These are phyloP conservation scores for Perognathus longimembris DNA, from an alignment of 2,113 vertebrate genomes.

Conservation along the genomic window DNA sequence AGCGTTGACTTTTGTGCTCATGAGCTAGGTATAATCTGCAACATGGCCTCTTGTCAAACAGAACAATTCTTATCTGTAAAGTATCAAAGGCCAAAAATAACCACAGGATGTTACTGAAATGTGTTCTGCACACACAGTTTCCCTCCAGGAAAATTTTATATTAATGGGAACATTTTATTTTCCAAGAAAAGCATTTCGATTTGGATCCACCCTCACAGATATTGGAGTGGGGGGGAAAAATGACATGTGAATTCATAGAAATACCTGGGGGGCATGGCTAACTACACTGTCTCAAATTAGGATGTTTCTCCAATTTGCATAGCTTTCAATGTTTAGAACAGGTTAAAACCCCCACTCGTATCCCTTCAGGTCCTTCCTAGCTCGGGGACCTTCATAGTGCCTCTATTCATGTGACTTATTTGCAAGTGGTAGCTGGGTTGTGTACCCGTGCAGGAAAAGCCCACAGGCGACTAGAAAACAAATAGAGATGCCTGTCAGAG, in stretches of 20 bases:
- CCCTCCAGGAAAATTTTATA: conserved; percentile 63
- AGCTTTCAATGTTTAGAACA: conserved; percentile 26
- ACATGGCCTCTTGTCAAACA: conserved; percentile 40
- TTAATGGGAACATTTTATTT: conserved; percentile 28
- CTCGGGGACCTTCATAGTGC: background rate
- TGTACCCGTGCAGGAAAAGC: conserved; percentile 64
- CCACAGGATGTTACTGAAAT: background rate
- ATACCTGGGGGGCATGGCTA: conserved; percentile 69
- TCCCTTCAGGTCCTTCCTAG: conserved; percentile 73
- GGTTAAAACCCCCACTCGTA: conserved; percentile 63
- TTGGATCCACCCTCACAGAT: conserved; percentile 35
- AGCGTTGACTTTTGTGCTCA: conserved; percentile 75
- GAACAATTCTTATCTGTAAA: conserved; percentile 43
- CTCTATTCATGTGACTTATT: conserved; percentile 45
- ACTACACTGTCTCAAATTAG: conserved; percentile 55
- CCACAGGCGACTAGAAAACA: conserved; percentile 57
- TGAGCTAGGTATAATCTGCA: conserved; percentile 65
- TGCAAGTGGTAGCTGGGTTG: conserved; percentile 62
- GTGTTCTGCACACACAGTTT: background rate
- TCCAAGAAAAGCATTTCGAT: conserved; percentile 37
- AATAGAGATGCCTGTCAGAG: conserved; percentile 55
- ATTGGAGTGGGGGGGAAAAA: background rate
- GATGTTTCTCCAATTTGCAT: background rate
- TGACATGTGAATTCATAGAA: conserved; percentile 55
- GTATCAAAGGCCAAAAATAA: conserved; percentile 5